A percentile compares a stretch with the other conserved stretches of the same genome.
phyloP scores from a whole-genome alignment of 2,797 vertebrate species.

The Helicolenus hilgendorfi region DNA sequence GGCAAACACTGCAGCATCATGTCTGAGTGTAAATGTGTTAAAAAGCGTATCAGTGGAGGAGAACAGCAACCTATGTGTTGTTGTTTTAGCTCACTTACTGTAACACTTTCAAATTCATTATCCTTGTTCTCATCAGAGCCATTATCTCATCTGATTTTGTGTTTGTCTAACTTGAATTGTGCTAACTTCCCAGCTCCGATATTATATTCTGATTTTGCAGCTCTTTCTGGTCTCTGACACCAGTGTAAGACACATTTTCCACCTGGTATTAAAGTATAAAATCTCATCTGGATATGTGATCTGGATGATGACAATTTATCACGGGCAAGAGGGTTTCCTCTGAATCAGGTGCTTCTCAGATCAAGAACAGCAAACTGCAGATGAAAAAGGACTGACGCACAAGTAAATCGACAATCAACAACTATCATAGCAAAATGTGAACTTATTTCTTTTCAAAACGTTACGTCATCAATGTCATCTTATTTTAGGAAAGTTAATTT shows the following conservation, averaged over 20 bases:
- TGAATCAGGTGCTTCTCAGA: neutral
- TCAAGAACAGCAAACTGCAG: neutral
- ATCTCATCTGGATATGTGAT: neutral
- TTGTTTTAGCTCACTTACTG: neutral
- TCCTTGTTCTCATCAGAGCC: neutral
- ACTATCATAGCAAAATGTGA: too few relatives aligned
- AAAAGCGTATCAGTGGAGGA: neutral
- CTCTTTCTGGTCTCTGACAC: neutral
- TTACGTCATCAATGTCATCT: too few relatives aligned
- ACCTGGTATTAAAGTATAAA: neutral
- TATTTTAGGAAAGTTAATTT: too few relatives aligned
- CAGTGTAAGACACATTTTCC: neutral
- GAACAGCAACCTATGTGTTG: neutral
- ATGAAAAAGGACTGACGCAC: neutral
- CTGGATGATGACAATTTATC: neutral
- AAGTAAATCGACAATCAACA: neutral
- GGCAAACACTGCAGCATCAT: constrained; percentile 17
- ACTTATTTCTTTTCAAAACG: too few relatives aligned
- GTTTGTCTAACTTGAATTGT: neutral
- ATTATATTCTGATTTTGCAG: neutral
- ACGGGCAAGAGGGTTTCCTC: neutral
- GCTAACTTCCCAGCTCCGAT: neutral
- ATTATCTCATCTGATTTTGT: neutral
- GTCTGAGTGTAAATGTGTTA: neutral
- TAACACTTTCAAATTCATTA: neutral